Conservation (phyloP, 2,888 invertebrate genomes). For the Agonopterix alstromeriana region DNA sequence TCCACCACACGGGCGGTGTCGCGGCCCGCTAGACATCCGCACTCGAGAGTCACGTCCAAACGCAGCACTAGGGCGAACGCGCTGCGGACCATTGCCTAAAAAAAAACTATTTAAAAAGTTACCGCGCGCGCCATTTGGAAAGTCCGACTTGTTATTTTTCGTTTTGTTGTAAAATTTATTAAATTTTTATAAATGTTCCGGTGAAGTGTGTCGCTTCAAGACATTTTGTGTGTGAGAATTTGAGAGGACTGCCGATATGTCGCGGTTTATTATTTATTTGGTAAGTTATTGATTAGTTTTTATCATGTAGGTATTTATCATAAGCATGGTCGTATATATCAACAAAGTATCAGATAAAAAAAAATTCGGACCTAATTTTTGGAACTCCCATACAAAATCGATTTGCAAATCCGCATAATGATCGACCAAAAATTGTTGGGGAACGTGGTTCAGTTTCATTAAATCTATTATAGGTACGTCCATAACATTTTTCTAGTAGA, state of each 20-base stretch:
- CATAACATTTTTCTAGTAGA: too few species aligned
- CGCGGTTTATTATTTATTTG: slow-evolving; percentile 2
- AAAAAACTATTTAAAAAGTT: slow-evolving; percentile 3
- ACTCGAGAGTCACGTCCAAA: slow-evolving; percentile 21
- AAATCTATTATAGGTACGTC: too few species aligned
- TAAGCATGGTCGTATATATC: too few species aligned
- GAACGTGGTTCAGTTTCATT: too few species aligned
- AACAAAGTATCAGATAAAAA: too few species aligned
- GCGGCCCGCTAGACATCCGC: slow-evolving; percentile 21
- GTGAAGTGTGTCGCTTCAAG: slow-evolving; percentile 7
- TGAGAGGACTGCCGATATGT: background rate
- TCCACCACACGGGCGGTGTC: slow-evolving; percentile 1
- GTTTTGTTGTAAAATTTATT: background rate
- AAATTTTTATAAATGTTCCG: slow-evolving; percentile 5
- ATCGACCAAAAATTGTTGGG: too few species aligned
- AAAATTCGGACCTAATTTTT: too few species aligned
- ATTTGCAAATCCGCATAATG: too few species aligned
- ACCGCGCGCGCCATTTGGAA: slow-evolving; percentile 9
- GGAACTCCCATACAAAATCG: too few species aligned
- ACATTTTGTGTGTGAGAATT: slow-evolving; percentile 6
- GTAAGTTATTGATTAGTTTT: background rate
- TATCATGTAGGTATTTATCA: too few species aligned
- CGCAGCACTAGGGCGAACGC: slow-evolving; percentile 17
- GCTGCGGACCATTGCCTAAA: background rate
- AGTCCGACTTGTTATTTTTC: slow-evolving; percentile 4